Evolutionary conservation across 2,113 vertebrate species (phyloP).

Genomic region (Salvelinus namaycush): DNA sequence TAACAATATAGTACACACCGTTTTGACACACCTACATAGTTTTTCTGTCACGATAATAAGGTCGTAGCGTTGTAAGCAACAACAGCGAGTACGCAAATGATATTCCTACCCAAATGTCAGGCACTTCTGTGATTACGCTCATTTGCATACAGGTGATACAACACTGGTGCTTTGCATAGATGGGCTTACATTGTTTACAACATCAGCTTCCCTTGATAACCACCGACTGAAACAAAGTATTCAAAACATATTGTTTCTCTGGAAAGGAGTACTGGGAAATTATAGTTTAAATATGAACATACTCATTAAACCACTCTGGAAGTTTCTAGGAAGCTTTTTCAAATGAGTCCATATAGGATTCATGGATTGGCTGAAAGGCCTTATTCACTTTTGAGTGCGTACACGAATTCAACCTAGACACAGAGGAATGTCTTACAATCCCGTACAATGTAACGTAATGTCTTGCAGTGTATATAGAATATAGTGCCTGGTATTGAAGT

Average conservation of each 20-base stretch:
- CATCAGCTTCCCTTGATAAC: no score
- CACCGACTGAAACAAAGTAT: no score
- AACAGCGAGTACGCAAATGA: not conserved
- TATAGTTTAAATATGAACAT: no score
- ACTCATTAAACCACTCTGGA: no score
- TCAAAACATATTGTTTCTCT: no score
- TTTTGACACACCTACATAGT: not conserved
- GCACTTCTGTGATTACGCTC: not conserved
- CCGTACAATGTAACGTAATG: slow-evolving; percentile 28
- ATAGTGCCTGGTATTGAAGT: slow-evolving; percentile 18
- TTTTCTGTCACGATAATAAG: not conserved
- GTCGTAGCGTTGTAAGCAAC: not conserved
- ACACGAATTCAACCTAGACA: slow-evolving; percentile 6
- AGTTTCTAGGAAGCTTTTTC: no score
- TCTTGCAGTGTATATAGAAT: slow-evolving; percentile 17
- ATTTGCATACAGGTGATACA: not conserved
- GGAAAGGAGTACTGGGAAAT: no score
- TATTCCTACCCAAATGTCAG: not conserved
- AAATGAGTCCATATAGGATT: not conserved
- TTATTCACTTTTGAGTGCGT: not conserved
- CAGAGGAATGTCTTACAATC: slow-evolving; percentile 12
- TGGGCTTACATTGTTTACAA: not conserved
- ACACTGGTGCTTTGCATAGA: not conserved
- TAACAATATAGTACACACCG: not conserved
- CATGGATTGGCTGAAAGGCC: not conserved